These are phyloP conservation scores for Apostichopus japonicus DNA, from an alignment of 35 echinoderm and acorn worm genomes.

Conservation along the genomic window DNA sequence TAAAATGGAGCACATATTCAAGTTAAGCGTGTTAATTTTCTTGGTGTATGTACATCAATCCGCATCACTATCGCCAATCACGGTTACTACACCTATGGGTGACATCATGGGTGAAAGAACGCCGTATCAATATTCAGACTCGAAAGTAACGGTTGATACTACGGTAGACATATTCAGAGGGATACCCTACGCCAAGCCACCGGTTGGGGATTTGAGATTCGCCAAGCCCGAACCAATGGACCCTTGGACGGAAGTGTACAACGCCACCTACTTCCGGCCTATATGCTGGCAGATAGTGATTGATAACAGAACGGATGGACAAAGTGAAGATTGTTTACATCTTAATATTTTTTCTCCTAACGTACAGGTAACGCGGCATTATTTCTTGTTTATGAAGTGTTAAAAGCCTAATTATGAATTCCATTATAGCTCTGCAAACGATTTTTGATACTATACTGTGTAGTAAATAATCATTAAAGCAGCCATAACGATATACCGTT, in stretches of 20 bases:
- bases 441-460: no score
- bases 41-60: neutral
- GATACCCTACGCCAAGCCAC: constrained; percentile 84
- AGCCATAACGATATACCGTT: no score
- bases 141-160: constrained; percentile 16
- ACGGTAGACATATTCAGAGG: constrained; percentile 74
- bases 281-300: constrained; percentile 38
- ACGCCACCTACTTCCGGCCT: constrained; percentile 26
- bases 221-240: constrained; percentile 56
- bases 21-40: neutral
- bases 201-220: constrained; percentile 67
- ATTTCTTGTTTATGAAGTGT: no score
- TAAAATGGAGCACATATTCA: neutral
- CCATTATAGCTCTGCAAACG: no score
- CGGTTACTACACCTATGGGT: neutral
- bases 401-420: no score
- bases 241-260: constrained; percentile 52
- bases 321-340: constrained; percentile 68
- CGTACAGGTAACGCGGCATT: neutral
- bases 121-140: neutral
- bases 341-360: constrained; percentile 53
- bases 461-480: no score
- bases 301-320: neutral
- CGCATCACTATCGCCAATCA: neutral
- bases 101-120: constrained; percentile 13